These are phyloP conservation scores for Brachyistius frenatus DNA, from an alignment of 2,113 vertebrate genomes.

Conservation along the genomic window DNA sequence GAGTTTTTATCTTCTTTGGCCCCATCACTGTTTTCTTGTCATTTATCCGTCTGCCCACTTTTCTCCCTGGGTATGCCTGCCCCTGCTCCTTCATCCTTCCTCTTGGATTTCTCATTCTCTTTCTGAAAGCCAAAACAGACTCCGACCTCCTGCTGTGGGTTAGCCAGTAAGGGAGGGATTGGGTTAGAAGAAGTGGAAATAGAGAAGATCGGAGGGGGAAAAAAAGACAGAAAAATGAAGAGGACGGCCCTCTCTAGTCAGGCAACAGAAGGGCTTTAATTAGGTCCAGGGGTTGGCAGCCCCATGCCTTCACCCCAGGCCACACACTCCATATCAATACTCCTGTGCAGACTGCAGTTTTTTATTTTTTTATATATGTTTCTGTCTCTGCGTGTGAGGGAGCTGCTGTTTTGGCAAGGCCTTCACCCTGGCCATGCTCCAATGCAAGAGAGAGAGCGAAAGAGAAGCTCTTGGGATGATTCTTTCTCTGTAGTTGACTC, in stretches of 20 bases:
- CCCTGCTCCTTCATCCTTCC: slow-evolving; percentile 32
- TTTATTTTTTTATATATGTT: neutral
- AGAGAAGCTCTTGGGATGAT: slow-evolving; percentile 34
- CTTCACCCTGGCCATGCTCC: slow-evolving; percentile 49
- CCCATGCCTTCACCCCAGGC: slow-evolving; percentile 43
- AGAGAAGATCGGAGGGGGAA: slow-evolving; percentile 19
- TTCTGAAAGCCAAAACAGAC: slow-evolving; percentile 47
- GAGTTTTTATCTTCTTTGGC: slow-evolving; percentile 39
- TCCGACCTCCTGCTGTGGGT: slow-evolving; percentile 36
- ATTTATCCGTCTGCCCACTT: slow-evolving; percentile 44
- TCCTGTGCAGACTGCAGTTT: neutral
- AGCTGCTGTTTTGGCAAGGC: slow-evolving; percentile 48
- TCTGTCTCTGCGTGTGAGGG: neutral
- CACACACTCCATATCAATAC: slow-evolving; percentile 45
- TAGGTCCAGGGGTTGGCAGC: slow-evolving; percentile 51
- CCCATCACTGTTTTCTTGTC: slow-evolving; percentile 39
- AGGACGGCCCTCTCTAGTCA: slow-evolving; percentile 35
- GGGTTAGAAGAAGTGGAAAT: neutral
- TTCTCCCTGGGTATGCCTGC: slow-evolving; percentile 32
- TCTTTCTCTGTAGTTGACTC: slow-evolving; percentile 34
- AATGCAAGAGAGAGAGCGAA: slow-evolving; percentile 17
- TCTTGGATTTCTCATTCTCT: slow-evolving; percentile 43
- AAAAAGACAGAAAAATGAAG: slow-evolving; percentile 33
- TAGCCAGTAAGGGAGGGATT: slow-evolving; percentile 18
- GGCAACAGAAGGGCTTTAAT: slow-evolving; percentile 65